phyloP scores from a whole-genome alignment of 2,888 invertebrate species.

The Liposcelis brunnea region DNA sequence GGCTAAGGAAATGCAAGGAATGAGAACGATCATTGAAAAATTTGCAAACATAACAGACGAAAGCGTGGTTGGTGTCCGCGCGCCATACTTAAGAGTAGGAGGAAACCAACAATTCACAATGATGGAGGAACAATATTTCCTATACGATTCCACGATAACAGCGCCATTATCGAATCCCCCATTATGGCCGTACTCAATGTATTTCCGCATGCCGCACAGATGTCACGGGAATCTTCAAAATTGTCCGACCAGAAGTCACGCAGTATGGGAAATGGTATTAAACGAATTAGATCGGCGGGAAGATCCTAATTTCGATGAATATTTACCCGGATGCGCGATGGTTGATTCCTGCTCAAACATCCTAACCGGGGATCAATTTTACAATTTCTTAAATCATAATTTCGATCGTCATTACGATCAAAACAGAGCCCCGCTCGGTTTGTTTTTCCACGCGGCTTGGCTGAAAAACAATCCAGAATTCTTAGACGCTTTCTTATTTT shows the following conservation, averaged over 20 bases:
- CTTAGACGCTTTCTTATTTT: constrained; percentile 79
- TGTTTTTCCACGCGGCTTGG: constrained; percentile 91
- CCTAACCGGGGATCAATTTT: constrained; percentile 80
- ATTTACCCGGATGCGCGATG: constrained; percentile 82
- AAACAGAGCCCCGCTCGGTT: constrained; percentile 72
- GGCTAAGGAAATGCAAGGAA: constrained; percentile 91
- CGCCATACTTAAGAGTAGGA: constrained; percentile 78
- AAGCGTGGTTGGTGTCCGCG: constrained; percentile 78
- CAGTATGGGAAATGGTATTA: constrained; percentile 94
- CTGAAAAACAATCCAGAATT: constrained; percentile 83
- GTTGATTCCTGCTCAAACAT: constrained; percentile 90
- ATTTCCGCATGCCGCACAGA: constrained; percentile 89
- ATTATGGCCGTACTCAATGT: constrained; percentile 96
- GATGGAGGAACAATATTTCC: constrained; percentile 92
- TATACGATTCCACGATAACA: constrained; percentile 90
- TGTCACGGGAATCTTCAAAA: constrained; percentile 85
- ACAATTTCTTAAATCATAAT: constrained; percentile 85
- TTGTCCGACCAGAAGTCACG: constrained; percentile 81
- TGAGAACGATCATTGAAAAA: constrained; percentile 78
- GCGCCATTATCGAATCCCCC: constrained; percentile 81
- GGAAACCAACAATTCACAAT: constrained; percentile 94
- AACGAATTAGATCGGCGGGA: constrained; percentile 84
- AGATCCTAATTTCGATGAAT: constrained; percentile 77
- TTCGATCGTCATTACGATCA: constrained; percentile 83
- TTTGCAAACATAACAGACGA: constrained; percentile 80